Percentiles rank a stretch among this genome's conserved stretches.
Conservation (phyloP, 2,888 invertebrate species). For the Amiota communis region DNA sequence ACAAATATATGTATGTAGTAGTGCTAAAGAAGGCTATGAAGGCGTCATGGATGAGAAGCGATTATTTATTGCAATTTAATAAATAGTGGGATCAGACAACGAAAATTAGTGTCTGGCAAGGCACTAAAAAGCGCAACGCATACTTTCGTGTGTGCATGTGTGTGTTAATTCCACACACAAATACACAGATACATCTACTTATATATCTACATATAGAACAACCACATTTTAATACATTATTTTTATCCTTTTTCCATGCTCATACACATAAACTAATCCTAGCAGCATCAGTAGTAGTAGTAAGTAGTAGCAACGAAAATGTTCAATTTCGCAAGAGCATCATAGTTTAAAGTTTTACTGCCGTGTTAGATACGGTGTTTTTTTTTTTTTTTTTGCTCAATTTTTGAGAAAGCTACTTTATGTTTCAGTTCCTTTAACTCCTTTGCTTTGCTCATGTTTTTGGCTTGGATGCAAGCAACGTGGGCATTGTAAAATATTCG, state of each 20-base stretch:
- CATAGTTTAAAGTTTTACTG: neutral
- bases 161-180: slow-evolving; percentile 21
- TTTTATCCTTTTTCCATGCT: neutral
- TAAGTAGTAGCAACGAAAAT: slow-evolving; percentile 51
- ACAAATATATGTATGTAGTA: too few relatives aligned
- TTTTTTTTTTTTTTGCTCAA: slow-evolving; percentile 3
- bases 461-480: slow-evolving; percentile 51
- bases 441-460: neutral
- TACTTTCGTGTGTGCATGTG: neutral
- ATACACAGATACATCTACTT: neutral
- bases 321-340: slow-evolving; percentile 37
- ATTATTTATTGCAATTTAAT: slow-evolving; percentile 72
- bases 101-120: slow-evolving; percentile 63
- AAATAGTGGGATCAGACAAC: slow-evolving; percentile 72
- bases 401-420: neutral
- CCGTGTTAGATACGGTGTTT: slow-evolving; percentile 18
- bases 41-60: slow-evolving; percentile 37
- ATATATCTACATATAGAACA: neutral
- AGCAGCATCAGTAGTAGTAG: slow-evolving; percentile 39
- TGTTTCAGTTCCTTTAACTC: neutral
- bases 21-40: neutral
- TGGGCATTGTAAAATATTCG: slow-evolving; percentile 69
- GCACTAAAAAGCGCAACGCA: slow-evolving; percentile 35
- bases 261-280: slow-evolving; percentile 38
- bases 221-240: neutral